phyloP scores from a whole-genome alignment of 2,113 vertebrate species.

The Copsychus sechellarum region DNA sequence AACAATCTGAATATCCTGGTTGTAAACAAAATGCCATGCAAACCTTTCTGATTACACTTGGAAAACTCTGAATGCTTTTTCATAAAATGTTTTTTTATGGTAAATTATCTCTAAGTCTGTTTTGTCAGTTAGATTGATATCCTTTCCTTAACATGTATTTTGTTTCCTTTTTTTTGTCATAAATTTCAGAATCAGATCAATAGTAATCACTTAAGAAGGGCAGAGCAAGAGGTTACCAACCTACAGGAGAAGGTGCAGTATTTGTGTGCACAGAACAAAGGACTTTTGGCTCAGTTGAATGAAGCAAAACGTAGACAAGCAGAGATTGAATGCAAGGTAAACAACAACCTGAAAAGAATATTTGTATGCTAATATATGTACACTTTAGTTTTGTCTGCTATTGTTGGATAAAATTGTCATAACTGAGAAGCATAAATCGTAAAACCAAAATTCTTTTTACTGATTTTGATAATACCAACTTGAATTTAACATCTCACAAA shows the following conservation, averaged over 20 bases:
- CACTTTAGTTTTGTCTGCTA: background rate
- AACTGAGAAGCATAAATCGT: background rate
- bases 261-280: slow-evolving; percentile 89
- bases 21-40: background rate
- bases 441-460: background rate
- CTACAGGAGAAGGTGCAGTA: slow-evolving; percentile 83
- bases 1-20: background rate
- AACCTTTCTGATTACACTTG: background rate
- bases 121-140: background rate
- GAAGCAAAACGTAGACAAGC: slow-evolving; percentile 91
- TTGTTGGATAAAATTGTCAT: background rate
- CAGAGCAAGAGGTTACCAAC: slow-evolving; percentile 83
- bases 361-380: background rate
- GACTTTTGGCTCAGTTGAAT: slow-evolving; percentile 82
- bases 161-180: background rate
- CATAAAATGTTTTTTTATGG: background rate
- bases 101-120: background rate
- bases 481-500: background rate
- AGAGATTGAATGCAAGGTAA: slow-evolving; percentile 97
- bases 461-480: background rate
- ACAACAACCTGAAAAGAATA: background rate
- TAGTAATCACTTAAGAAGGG: slow-evolving; percentile 89
- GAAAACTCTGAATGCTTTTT: background rate
- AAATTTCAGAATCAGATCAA: slow-evolving; percentile 91
- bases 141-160: background rate